These are phyloP conservation scores for Palythoa caribaeorum DNA, from an alignment of 92 coral and sea anemone genomes.

Conservation along the genomic window DNA sequence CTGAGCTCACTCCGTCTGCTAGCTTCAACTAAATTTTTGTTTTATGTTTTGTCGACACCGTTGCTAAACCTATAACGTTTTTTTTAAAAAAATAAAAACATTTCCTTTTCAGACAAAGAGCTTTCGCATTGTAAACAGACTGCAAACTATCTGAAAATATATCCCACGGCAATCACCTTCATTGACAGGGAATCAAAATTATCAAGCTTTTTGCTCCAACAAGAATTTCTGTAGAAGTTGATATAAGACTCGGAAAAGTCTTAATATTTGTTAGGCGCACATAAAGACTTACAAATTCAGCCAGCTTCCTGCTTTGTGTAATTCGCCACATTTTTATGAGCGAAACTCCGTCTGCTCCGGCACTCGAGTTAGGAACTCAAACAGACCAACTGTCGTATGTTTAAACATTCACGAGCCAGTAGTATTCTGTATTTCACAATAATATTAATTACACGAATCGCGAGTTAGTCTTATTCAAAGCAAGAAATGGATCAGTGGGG, in stretches of 20 bases:
- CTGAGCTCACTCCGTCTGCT: not conserved
- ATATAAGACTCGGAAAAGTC: not conserved
- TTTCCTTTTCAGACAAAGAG: not conserved
- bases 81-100: not conserved
- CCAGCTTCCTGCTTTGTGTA: conserved; percentile 88
- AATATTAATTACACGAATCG: conserved; percentile 49
- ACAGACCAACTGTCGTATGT: conserved; percentile 32
- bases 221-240: not conserved
- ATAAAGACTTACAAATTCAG: conserved; percentile 87
- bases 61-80: not conserved
- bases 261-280: not conserved
- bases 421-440: conserved; percentile 39
- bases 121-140: not conserved
- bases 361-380: conserved; percentile 25
- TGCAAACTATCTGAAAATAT: not conserved
- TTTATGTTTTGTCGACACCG: not conserved
- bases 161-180: not conserved
- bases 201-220: conserved; percentile 18
- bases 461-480: conserved; percentile 49
- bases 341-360: conserved; percentile 17
- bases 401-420: conserved; percentile 37
- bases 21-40: not conserved
- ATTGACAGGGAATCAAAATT: not conserved
- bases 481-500: conserved; percentile 43
- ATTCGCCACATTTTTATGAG: conserved; percentile 86